Evolutionary conservation across 2,113 vertebrate species (phyloP).

Genomic region (Psittacula cyanocephala): DNA sequence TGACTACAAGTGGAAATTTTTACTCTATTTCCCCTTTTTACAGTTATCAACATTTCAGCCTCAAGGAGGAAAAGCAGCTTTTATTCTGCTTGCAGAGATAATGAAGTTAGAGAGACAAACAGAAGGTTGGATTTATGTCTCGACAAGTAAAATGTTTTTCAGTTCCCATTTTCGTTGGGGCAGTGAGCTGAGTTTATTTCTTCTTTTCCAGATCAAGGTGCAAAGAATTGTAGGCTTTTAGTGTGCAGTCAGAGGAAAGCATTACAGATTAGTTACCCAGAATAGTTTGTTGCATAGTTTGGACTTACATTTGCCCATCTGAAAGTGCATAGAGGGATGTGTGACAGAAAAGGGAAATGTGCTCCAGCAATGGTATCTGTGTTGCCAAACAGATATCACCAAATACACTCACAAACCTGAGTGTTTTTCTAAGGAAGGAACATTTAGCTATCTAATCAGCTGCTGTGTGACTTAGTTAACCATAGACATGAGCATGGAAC

Average conservation of each 20-base stretch:
- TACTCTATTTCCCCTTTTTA: not conserved
- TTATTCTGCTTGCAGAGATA: not conserved
- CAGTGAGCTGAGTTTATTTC: not conserved
- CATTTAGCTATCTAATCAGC: not conserved
- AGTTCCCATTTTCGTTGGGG: not conserved
- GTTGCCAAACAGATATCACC: not conserved
- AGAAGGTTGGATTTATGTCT: not conserved
- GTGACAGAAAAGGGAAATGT: not conserved
- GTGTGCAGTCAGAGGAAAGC: not conserved
- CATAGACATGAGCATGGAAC: not conserved
- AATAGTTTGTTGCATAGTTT: not conserved
- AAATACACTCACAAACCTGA: not conserved
- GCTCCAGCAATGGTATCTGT: not conserved
- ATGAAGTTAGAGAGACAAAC: not conserved
- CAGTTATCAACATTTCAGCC: not conserved
- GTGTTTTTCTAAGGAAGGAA: not conserved
- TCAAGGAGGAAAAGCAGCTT: not conserved
- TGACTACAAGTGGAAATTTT: not conserved
- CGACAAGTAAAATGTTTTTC: not conserved
- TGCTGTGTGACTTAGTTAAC: not conserved
- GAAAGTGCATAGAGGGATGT: not conserved
- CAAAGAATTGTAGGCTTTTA: not conserved
- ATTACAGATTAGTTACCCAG: fast-evolving
- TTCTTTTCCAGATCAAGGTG: not conserved
- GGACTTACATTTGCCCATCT: not conserved